phyloP scores from a whole-genome alignment of 2,113 vertebrate species.

The Telmatochromis sp. region DNA sequence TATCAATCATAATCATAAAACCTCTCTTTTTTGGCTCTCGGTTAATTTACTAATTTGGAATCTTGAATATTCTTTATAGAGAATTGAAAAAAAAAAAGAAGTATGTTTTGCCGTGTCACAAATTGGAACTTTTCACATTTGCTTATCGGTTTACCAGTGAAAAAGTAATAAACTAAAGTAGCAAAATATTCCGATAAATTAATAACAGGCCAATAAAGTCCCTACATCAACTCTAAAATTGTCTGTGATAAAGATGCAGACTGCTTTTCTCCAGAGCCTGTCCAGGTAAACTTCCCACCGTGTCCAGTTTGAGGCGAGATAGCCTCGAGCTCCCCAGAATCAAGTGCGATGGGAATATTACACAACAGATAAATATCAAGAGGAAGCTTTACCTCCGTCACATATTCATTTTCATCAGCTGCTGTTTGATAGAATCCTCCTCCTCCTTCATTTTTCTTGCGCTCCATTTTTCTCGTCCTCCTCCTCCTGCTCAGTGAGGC shows the following conservation, averaged over 20 bases:
- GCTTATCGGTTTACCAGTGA: not conserved
- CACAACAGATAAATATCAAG: not conserved
- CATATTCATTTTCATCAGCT: not conserved
- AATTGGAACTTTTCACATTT: not conserved
- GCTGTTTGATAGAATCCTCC: not conserved
- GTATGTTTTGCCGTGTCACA: not conserved
- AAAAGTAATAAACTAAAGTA: not conserved
- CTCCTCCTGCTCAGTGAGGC: not conserved
- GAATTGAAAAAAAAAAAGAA: accelerated
- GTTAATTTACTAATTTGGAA: not conserved
- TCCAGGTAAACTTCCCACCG: not conserved
- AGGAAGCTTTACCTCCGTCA: not conserved
- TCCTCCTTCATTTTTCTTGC: not conserved
- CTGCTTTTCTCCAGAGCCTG: not conserved
- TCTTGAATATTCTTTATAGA: not conserved
- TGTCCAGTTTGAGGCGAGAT: not conserved
- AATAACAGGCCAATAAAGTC: not conserved
- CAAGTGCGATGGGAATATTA: not conserved
- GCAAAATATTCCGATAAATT: not conserved
- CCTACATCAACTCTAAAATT: not conserved
- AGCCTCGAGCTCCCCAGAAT: not conserved
- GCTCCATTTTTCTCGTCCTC: not conserved
- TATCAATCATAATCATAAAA: not conserved
- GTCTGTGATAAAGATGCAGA: not conserved
- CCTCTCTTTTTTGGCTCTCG: not conserved